These are phyloP conservation scores for Catharus minimus DNA, from an alignment of 2,113 vertebrate species.

Conservation along the genomic window DNA sequence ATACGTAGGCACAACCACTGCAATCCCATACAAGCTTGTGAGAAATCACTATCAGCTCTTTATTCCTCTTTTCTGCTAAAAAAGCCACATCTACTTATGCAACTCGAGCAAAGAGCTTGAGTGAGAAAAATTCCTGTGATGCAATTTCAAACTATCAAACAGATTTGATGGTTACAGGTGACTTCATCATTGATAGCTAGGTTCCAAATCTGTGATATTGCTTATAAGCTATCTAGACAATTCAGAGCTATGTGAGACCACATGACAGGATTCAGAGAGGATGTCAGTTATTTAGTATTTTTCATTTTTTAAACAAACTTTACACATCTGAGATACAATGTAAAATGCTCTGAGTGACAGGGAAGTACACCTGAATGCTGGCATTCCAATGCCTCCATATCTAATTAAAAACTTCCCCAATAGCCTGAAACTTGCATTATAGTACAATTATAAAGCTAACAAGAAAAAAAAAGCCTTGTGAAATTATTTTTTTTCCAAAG, in stretches of 20 bases:
- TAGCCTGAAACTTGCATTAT: background rate
- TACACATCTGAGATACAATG: background rate
- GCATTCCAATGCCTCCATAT: background rate
- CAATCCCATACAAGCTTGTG: background rate
- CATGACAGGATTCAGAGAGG: background rate
- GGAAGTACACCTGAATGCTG: background rate
- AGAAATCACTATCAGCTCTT: background rate
- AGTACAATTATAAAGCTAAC: background rate
- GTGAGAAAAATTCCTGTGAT: background rate
- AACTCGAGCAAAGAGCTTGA: background rate
- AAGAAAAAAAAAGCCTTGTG: background rate
- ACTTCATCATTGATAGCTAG: background rate
- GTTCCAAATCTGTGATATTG: background rate
- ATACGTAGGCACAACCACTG: background rate
- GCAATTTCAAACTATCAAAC: background rate
- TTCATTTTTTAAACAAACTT: background rate
- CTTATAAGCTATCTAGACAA: background rate
- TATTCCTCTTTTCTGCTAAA: background rate
- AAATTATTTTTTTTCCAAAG: background rate
- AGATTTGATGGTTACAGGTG: background rate
- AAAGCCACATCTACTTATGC: background rate
- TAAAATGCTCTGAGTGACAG: background rate
- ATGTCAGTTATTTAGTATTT: background rate
- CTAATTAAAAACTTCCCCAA: background rate
- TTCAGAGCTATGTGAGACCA: background rate